Evolutionary conservation across 2,888 invertebrate species (phyloP).

Genomic region (Nomada goodeniana): DNA sequence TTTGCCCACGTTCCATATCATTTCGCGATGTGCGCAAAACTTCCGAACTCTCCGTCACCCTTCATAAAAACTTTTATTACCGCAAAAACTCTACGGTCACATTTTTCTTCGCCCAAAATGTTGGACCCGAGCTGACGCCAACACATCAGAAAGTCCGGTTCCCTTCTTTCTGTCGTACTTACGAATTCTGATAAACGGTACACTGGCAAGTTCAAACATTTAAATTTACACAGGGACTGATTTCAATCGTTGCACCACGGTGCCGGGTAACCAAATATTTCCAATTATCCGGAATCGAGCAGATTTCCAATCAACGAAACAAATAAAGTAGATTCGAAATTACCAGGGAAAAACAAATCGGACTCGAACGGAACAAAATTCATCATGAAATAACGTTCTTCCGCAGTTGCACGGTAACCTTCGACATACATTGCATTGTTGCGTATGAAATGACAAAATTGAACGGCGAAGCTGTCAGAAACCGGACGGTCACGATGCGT

Average conservation of each 20-base stretch:
- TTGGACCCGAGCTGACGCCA: not conserved
- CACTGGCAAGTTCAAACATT: constrained; percentile 1
- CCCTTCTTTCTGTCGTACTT: not conserved
- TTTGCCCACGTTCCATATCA: not conserved
- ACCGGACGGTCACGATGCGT: too few species aligned
- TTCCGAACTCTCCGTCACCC: not conserved
- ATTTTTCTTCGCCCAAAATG: not conserved
- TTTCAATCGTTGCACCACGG: not conserved
- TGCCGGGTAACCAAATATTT: not conserved
- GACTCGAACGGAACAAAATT: not conserved
- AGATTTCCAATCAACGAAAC: not conserved
- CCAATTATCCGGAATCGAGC: constrained; percentile 8
- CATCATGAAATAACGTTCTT: too few species aligned
- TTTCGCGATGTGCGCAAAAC: not conserved
- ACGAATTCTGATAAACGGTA: not conserved
- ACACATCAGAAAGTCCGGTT: not conserved
- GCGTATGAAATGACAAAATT: too few species aligned
- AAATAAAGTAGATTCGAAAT: constrained; percentile 2
- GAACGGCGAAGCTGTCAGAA: too few species aligned
- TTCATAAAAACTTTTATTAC: constrained; percentile 15
- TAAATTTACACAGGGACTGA: constrained; percentile 17
- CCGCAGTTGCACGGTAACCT: too few species aligned
- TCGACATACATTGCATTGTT: too few species aligned
- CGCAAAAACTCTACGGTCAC: not conserved
- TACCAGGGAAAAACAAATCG: not conserved